Conservation (phyloP, 2,113 vertebrate species). For the Dunckerocampus dactyliophorus region DNA sequence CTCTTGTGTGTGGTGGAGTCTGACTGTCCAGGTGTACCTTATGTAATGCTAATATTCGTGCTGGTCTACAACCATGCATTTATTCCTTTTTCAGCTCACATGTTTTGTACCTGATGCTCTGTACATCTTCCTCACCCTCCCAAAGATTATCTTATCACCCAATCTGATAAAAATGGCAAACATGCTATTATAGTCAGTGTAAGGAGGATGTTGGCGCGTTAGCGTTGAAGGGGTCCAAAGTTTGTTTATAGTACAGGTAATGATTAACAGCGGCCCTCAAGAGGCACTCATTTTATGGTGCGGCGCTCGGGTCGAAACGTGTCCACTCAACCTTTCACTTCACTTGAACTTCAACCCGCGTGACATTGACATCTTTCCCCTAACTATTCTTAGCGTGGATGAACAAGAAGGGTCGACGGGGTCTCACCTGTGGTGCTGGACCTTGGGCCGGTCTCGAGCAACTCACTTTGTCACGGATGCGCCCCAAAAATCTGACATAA, state of each 20-base stretch:
- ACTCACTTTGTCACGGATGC: too few relatives aligned
- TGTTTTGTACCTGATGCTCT: not conserved
- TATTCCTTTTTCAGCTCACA: not conserved
- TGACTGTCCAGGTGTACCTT: too few relatives aligned
- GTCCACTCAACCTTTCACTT: not conserved
- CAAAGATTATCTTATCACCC: constrained; percentile 1
- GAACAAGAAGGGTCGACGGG: not conserved
- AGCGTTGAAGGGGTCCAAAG: constrained; percentile 27
- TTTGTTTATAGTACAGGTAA: constrained; percentile 29
- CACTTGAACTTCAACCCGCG: not conserved
- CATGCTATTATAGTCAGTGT: not conserved
- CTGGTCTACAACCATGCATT: not conserved
- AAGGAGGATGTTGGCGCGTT: not conserved
- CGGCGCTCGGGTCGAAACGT: not conserved
- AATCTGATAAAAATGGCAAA: not conserved
- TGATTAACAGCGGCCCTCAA: constrained; percentile 25
- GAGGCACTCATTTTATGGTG: too few relatives aligned
- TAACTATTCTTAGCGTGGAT: not conserved
- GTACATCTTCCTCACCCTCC: not conserved
- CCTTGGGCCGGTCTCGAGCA: too few relatives aligned
- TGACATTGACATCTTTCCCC: not conserved
- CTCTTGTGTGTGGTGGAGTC: too few relatives aligned
- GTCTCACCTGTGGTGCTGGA: too few relatives aligned
- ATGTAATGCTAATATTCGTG: not conserved
- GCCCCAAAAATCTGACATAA: too few relatives aligned